phyloP scores from a whole-genome alignment of 1,140 invertebrate species.

The Bombus affinis region DNA sequence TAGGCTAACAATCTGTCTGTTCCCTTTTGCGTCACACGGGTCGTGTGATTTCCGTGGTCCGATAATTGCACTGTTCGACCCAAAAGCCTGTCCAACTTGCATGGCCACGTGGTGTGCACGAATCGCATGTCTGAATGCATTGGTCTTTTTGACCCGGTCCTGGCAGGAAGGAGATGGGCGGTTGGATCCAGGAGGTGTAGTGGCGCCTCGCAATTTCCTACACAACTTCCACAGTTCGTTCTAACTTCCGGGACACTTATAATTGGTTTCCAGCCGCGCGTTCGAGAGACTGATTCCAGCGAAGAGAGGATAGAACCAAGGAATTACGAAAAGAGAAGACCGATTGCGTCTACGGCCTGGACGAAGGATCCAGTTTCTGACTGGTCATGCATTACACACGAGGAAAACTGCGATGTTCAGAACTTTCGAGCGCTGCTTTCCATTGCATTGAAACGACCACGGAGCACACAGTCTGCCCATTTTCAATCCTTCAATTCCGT shows the following conservation, averaged over 20 bases:
- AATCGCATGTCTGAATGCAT: conserved; percentile 21
- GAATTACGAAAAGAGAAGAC: conserved; percentile 31
- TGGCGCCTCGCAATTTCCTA: conserved; percentile 65
- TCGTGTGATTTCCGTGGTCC: background rate
- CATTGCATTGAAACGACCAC: background rate
- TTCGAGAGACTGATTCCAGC: background rate
- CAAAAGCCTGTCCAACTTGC: conserved; percentile 47
- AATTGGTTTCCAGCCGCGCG: conserved; percentile 74
- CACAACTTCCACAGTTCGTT: conserved; percentile 67
- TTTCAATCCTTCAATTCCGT: background rate
- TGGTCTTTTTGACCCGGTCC: conserved; percentile 26
- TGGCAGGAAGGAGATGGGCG: conserved; percentile 14
- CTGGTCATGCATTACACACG: conserved; percentile 24
- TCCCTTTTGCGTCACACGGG: background rate
- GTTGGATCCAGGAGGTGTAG: conserved; percentile 23
- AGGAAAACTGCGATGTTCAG: background rate
- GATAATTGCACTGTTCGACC: conserved; percentile 13
- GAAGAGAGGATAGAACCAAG: conserved; percentile 21
- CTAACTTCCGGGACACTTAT: conserved; percentile 76
- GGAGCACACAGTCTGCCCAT: background rate
- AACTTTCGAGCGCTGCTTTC: background rate
- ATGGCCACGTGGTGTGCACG: background rate
- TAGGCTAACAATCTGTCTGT: too few relatives aligned
- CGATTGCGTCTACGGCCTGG: background rate
- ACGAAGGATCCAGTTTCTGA: conserved; percentile 7